Evolutionary conservation across 2,888 invertebrate genomes (phyloP).

Genomic region (Cantharis rufa): DNA sequence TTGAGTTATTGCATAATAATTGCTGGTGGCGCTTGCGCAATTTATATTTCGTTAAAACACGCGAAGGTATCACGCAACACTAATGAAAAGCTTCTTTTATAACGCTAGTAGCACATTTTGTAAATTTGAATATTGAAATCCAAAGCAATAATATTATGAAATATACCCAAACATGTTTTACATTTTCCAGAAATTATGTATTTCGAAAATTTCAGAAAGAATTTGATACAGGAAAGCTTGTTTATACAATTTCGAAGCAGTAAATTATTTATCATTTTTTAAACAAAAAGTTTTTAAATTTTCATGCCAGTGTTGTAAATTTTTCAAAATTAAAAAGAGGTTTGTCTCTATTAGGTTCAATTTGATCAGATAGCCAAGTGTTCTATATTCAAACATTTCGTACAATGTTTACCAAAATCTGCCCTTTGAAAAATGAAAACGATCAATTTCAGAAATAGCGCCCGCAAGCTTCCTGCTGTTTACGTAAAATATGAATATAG

Average conservation of each 20-base stretch:
- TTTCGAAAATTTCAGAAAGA: neutral
- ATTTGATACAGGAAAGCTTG: neutral
- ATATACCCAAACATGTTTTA: constrained; percentile 15
- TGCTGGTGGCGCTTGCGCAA: constrained; percentile 26
- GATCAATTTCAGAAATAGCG: constrained; percentile 27
- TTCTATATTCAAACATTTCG: constrained; percentile 11
- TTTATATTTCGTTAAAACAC: constrained; percentile 13
- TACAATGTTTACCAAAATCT: constrained; percentile 27
- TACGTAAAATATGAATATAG: constrained; percentile 14
- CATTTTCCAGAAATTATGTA: neutral
- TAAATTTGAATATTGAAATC: constrained; percentile 23
- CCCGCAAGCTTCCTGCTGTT: constrained; percentile 17
- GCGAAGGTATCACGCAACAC: constrained; percentile 30
- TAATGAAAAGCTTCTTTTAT: constrained; percentile 29
- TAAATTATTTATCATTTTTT: neutral
- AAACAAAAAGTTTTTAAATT: no score
- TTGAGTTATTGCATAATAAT: constrained; percentile 28
- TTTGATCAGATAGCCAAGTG: neutral
- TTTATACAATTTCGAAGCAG: neutral
- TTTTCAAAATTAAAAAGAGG: neutral
- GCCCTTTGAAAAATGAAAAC: constrained; percentile 29
- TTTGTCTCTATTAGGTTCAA: neutral
- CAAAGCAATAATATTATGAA: constrained; percentile 12
- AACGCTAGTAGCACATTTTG: constrained; percentile 22
- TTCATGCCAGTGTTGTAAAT: neutral